phyloP scores from a whole-genome alignment of 2,888 invertebrate genomes.

The Lumbricus terrestris region DNA sequence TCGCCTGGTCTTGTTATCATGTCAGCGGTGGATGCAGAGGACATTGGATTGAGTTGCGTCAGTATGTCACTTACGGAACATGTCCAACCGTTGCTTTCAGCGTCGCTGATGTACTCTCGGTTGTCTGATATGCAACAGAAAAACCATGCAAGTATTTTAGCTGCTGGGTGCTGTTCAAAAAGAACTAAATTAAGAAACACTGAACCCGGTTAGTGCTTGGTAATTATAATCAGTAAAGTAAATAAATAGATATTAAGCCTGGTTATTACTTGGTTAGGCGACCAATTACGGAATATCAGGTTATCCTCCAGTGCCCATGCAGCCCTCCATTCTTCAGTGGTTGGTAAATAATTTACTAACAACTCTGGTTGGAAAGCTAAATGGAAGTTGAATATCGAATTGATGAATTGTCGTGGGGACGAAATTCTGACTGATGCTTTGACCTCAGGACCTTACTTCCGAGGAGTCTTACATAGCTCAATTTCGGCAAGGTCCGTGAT shows the following conservation, averaged over 20 bases:
- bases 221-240: background rate
- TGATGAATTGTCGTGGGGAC: no score
- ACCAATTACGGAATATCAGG: background rate
- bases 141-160: background rate
- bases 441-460: background rate
- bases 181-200: background rate
- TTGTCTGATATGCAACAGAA: background rate
- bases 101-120: background rate
- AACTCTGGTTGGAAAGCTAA: background rate
- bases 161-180: background rate
- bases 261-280: background rate
- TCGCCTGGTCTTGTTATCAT: background rate
- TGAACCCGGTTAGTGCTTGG: no score
- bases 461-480: background rate
- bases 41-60: background rate
- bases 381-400: background rate
- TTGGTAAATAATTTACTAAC: background rate
- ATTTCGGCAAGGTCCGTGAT: background rate
- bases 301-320: no score
- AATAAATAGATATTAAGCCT: background rate
- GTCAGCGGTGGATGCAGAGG: background rate
- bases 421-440: background rate
- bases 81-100: background rate
- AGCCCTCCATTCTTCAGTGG: background rate
- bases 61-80: conserved; percentile 7